These are phyloP conservation scores for Distichodus sexfasciatus DNA, from an alignment of 2,797 vertebrate species.

Conservation along the genomic window DNA sequence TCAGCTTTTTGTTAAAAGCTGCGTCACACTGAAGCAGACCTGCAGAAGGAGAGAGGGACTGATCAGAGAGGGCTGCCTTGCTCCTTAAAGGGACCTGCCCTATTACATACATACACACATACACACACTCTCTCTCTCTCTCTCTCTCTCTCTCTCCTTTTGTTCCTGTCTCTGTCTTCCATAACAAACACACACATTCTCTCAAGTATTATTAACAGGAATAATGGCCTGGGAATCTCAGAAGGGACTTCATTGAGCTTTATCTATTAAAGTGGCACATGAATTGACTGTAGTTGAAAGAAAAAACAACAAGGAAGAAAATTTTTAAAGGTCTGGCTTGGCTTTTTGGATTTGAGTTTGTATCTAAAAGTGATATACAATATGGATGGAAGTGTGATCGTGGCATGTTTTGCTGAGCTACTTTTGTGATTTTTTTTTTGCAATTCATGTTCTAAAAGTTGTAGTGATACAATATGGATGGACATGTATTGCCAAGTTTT, in stretches of 20 bases:
- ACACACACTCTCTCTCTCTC: too few species aligned
- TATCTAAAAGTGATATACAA: background rate
- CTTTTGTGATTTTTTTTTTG: too few species aligned
- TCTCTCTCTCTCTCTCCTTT: too few species aligned
- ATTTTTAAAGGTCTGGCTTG: conserved; percentile 2
- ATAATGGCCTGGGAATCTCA: too few species aligned
- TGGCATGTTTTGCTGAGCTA: too few species aligned
- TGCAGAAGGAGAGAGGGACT: conserved; percentile 35
- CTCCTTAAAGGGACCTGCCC: conserved; percentile 46
- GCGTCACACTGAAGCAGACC: conserved; percentile 39
- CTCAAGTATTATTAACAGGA: too few species aligned
- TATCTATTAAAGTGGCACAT: background rate
- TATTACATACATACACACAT: background rate
- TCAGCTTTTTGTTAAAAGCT: conserved; percentile 41
- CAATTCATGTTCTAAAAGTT: too few species aligned
- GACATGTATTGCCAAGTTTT: too few species aligned
- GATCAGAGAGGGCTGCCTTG: conserved; percentile 38
- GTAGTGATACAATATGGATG: too few species aligned
- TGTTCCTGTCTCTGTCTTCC: too few species aligned
- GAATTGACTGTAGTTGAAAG: background rate
- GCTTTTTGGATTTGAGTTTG: background rate
- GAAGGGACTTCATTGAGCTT: background rate
- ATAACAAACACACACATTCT: too few species aligned
- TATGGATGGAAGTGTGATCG: background rate
- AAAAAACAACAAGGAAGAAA: too few species aligned